These are phyloP conservation scores for Amphibalanus amphitrite DNA, from an alignment of 1,140 invertebrate genomes.

Conservation along the genomic window DNA sequence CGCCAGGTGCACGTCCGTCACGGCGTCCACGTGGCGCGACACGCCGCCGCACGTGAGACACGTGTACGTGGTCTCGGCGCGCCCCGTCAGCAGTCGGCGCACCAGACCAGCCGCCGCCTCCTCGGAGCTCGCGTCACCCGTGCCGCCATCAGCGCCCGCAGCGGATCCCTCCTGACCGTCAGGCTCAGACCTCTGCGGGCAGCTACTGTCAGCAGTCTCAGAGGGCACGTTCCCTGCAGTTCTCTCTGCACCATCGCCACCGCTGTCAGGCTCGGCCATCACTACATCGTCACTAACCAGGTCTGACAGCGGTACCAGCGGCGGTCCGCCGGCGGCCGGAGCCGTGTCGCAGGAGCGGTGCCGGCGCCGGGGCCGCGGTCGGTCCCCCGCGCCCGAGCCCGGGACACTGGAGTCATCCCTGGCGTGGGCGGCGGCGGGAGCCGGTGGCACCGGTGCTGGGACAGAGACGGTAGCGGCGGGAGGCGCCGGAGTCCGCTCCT, in stretches of 20 bases:
- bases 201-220: too few relatives aligned
- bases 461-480: not conserved
- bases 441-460: not conserved
- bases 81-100: not conserved
- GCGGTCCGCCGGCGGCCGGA: not conserved
- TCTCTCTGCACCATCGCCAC: too few relatives aligned
- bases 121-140: constrained; percentile 3
- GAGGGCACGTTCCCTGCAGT: too few relatives aligned
- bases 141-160: too few relatives aligned
- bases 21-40: constrained; percentile 50
- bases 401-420: not conserved
- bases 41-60: constrained; percentile 47
- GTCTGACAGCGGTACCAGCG: not conserved
- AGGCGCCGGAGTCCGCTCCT: not conserved
- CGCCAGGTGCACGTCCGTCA: constrained; percentile 58
- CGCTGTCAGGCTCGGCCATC: too few relatives aligned
- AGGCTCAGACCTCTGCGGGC: too few relatives aligned
- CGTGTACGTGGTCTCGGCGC: constrained; percentile 37
- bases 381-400: not conserved
- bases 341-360: not conserved
- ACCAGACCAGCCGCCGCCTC: not conserved
- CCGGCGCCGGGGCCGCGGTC: constrained; percentile 3
- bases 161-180: too few relatives aligned
- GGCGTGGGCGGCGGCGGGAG: not conserved
- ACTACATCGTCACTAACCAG: too few relatives aligned